Evolutionary conservation across 1,140 invertebrate species (phyloP).

Genomic region (Zaprionus kolodkinae): DNA sequence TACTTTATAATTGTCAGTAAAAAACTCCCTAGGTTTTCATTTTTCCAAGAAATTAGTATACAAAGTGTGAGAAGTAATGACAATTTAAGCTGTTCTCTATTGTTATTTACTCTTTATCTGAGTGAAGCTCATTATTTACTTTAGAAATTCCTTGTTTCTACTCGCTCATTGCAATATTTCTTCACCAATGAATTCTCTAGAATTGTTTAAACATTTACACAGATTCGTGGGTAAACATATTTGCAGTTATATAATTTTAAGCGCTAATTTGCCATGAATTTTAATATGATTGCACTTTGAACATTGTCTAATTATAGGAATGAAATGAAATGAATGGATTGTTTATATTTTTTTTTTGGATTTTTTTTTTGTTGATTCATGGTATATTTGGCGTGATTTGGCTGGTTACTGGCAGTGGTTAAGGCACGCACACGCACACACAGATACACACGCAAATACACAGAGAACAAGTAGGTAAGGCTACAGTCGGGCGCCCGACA

Average conservation of each 20-base stretch:
- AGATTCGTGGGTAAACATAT: not conserved
- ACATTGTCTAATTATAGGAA: conserved; percentile 29
- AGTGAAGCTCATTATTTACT: not conserved
- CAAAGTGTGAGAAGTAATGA: not conserved
- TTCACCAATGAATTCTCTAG: conserved; percentile 1
- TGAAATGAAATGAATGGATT: conserved; percentile 41
- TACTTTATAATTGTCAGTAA: too few species aligned
- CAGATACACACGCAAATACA: conserved; percentile 43
- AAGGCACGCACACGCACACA: conserved; percentile 28
- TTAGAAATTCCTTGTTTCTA: not conserved
- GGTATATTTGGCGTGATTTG: conserved; percentile 25
- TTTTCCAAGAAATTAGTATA: not conserved
- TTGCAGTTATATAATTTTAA: conserved; percentile 10
- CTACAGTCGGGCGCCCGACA: too few species aligned
- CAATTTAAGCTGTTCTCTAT: not conserved
- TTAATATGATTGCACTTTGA: conserved; percentile 40
- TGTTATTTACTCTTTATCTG: not conserved
- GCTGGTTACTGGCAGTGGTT: conserved; percentile 26
- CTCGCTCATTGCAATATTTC: not conserved
- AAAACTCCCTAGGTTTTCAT: too few species aligned
- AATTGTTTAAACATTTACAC: not conserved
- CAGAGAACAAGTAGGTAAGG: too few species aligned
- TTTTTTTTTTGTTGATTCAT: not conserved
- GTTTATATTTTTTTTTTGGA: conserved; percentile 9
- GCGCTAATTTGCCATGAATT: conserved; percentile 30